These are phyloP conservation scores for Lophura nycthemera DNA, from an alignment of 2,113 vertebrate species.

Conservation along the genomic window DNA sequence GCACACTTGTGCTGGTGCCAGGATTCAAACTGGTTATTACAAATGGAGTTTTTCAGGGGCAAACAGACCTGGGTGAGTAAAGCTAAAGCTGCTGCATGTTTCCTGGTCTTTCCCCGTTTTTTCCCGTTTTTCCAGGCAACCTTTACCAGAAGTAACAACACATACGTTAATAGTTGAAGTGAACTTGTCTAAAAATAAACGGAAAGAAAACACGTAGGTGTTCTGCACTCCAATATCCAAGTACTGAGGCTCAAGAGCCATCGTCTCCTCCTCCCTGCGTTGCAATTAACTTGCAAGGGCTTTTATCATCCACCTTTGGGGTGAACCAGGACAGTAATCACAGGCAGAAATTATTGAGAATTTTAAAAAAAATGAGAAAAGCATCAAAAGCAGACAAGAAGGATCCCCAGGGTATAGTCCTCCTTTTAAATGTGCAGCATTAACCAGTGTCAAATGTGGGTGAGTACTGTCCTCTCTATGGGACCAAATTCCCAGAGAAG, in stretches of 20 bases:
- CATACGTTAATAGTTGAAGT: not conserved
- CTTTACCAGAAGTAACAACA: not conserved
- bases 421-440: not conserved
- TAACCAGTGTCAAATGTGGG: not conserved
- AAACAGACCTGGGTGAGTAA: not conserved
- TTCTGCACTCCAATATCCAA: not conserved
- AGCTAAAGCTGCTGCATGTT: not conserved
- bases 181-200: not conserved
- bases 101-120: not conserved
- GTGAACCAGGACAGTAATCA: not conserved
- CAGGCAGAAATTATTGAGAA: not conserved
- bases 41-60: not conserved
- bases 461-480: not conserved
- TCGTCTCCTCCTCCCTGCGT: rapidly evolving
- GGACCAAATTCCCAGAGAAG: not conserved
- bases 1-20: not conserved
- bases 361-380: not conserved
- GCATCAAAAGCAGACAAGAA: not conserved
- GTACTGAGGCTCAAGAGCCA: not conserved
- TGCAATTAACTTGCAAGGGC: not conserved
- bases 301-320: not conserved
- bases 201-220: not conserved
- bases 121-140: not conserved
- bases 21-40: not conserved
- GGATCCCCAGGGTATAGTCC: not conserved